A percentile compares a stretch with the other conserved stretches of the same genome.
Evolutionary conservation across 1,140 invertebrate genomes (phyloP).

Genomic region (Ylistrum balloti): DNA sequence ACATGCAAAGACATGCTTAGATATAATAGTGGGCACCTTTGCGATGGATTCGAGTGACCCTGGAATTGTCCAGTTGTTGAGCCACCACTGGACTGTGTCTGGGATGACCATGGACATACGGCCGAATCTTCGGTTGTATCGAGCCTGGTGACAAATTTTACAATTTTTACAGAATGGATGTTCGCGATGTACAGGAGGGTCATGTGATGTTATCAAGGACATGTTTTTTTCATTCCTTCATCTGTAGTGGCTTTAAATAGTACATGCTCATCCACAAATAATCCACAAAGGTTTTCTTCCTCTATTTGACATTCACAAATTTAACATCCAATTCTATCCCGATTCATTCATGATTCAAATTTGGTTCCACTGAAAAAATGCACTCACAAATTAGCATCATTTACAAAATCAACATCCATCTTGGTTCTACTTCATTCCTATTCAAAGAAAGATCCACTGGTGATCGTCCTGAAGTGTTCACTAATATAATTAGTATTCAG

Average conservation of each 20-base stretch:
- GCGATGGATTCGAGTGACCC: conserved; percentile 20
- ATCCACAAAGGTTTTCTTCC: neutral
- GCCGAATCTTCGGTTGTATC: conserved; percentile 1
- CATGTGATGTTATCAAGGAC: neutral
- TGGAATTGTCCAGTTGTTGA: neutral
- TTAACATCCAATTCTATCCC: neutral
- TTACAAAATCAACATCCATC: neutral
- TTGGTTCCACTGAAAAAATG: no score
- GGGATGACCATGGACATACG: conserved; percentile 25
- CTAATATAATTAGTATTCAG: no score
- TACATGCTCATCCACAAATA: neutral
- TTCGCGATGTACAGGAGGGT: neutral
- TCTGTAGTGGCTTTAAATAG: neutral
- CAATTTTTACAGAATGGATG: conserved; percentile 15
- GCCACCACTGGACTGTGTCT: conserved; percentile 7
- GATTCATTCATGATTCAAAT: no score
- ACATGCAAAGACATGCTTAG: neutral
- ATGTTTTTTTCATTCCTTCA: neutral
- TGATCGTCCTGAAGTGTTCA: no score
- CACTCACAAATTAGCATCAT: no score
- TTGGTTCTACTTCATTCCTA: neutral
- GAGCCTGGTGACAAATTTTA: conserved; percentile 27
- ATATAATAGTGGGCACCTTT: neutral
- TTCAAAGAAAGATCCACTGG: neutral
- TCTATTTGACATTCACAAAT: neutral